Percentiles rank a stretch among this genome's conserved stretches.
Conservation (phyloP, 2,797 vertebrate genomes). For the Cyclopterus lumpus region DNA sequence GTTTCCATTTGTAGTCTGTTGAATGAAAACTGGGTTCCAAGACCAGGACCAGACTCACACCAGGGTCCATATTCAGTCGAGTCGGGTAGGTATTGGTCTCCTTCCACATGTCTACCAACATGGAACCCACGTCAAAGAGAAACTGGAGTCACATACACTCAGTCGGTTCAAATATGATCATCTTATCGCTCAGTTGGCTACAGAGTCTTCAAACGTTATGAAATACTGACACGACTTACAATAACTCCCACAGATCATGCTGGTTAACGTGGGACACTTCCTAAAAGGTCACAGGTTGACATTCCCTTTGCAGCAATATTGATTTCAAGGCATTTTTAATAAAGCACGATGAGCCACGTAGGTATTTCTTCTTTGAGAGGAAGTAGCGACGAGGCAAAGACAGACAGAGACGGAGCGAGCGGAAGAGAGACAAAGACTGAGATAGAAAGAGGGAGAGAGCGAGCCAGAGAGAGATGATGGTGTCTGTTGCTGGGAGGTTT, state of each 20-base stretch:
- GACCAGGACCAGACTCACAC: background rate
- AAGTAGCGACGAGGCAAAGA: background rate
- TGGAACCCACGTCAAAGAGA: background rate
- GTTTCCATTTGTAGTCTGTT: too few species aligned
- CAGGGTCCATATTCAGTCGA: background rate
- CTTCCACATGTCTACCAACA: background rate
- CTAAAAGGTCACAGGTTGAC: background rate
- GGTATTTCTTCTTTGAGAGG: constrained; percentile 17
- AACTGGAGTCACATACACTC: background rate
- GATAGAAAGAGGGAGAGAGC: constrained; percentile 25
- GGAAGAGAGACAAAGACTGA: constrained; percentile 4
- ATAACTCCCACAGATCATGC: background rate
- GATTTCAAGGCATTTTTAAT: constrained; percentile 17
- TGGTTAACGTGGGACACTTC: constrained; percentile 13
- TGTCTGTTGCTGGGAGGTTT: constrained; percentile 72
- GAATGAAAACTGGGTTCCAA: too few species aligned
- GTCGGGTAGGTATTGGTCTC: background rate
- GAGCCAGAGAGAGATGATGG: constrained; percentile 43
- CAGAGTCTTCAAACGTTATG: background rate
- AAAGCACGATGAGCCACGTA: background rate
- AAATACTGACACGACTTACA: background rate
- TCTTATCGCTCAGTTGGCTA: background rate
- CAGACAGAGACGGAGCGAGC: background rate
- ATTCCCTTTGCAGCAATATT: constrained; percentile 16
- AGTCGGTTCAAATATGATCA: background rate